Conservation (phyloP, 1,140 invertebrate genomes). For the Homarus americanus region DNA sequence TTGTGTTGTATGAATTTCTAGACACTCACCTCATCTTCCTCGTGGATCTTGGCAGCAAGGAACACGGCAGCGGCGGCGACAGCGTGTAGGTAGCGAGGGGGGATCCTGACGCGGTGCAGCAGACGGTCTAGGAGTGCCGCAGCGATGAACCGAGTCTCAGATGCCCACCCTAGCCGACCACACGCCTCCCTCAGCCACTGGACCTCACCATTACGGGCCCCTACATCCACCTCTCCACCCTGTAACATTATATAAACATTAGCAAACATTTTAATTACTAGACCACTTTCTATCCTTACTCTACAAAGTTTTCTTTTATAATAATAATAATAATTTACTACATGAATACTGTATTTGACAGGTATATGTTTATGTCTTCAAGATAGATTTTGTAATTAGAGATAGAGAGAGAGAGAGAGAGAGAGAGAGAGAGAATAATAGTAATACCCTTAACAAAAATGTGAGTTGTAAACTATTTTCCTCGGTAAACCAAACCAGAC, state of each 20-base stretch:
- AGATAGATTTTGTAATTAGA: no score
- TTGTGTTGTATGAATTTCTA: no score
- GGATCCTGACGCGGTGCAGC: conserved; percentile 35
- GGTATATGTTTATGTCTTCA: no score
- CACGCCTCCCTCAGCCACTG: conserved; percentile 38
- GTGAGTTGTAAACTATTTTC: no score
- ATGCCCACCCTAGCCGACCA: conserved; percentile 38
- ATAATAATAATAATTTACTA: no score
- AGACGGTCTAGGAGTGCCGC: conserved; percentile 47
- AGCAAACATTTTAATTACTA: no score
- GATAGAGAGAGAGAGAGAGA: conserved; percentile 13
- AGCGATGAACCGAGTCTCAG: conserved; percentile 42
- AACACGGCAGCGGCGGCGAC: conserved; percentile 52
- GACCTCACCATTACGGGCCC: not conserved
- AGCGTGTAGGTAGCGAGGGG: conserved; percentile 53
- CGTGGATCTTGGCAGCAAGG: conserved; percentile 51
- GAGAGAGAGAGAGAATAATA: not conserved
- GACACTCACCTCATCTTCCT: conserved; percentile 56
- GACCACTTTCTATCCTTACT: not conserved
- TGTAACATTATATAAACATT: not conserved
- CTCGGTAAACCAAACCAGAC: no score
- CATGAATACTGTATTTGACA: no score
- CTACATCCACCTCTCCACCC: conserved; percentile 22
- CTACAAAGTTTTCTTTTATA: not conserved
- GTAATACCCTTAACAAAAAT: no score